Base-by-base conservation (phyloP, 2,113 vertebrate genomes). In the Propithecus coquereli region DNA sequence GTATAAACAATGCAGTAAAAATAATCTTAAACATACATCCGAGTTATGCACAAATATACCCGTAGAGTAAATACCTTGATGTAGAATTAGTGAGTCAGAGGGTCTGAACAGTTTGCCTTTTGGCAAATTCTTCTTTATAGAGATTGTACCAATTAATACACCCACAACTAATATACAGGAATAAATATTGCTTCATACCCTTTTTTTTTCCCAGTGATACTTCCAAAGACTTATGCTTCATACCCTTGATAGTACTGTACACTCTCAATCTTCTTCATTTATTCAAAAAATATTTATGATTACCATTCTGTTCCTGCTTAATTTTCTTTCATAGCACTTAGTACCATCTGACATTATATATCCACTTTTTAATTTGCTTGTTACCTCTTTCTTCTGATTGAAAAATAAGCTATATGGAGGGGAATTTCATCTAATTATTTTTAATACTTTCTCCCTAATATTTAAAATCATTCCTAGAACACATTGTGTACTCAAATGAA, bases 51-150 rank as follows among this genome's bases (percentile, higher is more conserved):
- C 54, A 83, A 54, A 87, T 74, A 61, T 25, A 30, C 80, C 47
- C 65, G 9, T 77, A 77, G 68, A 17, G 22, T 68, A 96, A 90
- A 76, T 45, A 90, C 13, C 43, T 80, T 54, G 17, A 50, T 79
- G 37, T 52, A 71, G 40, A 76, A 63, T 76, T 81, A 65, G n/a
- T 66, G n/a, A 96, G 43, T 90, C 76, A 87, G 91, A 95, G 17
- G 1, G 8, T 83, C 50, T 13, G 7, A 22, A 85, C 9, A 32
- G 20, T 66, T 83, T 81, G 47, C 11, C 34, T 84, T 89, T 71
- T 40, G 25, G 40, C 70, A 92, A 77, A 73, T 90, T 83, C 18
- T 20, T 88, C 40, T 77, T 82, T 17, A 52, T 40, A 80, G 43
- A 87, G 32, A 79, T 71, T 71, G 22, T 43, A 17, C n/a, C 83